These are phyloP conservation scores for Allophyes oxyacanthae DNA, from an alignment of 2,888 invertebrate species.

Conservation along the genomic window DNA sequence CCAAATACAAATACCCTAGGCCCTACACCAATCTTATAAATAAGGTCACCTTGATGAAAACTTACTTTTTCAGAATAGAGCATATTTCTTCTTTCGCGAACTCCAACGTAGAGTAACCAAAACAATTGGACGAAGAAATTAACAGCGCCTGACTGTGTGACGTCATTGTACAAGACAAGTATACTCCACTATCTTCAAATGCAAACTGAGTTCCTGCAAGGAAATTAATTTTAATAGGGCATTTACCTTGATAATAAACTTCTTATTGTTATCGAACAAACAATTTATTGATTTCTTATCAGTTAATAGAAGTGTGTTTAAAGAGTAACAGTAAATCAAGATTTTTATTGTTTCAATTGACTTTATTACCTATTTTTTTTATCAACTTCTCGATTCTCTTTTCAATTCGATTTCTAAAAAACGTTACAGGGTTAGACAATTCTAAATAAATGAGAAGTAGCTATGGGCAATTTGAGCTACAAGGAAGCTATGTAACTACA, in stretches of 20 bases:
- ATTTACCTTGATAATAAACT: conserved; percentile 29
- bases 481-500: no score
- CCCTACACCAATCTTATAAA: no score
- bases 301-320: background rate
- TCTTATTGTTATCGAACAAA: conserved; percentile 33
- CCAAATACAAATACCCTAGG: no score
- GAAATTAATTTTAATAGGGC: conserved; percentile 49
- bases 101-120: conserved; percentile 91
- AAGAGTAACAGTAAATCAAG: background rate
- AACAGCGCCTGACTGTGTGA: conserved; percentile 89
- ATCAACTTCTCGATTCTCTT: no score
- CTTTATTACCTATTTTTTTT: no score
- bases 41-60: conserved; percentile 21
- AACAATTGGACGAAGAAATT: conserved; percentile 92
- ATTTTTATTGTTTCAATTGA: background rate
- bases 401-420: no score
- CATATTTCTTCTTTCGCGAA: conserved; percentile 91
- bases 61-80: conserved; percentile 90
- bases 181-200: conserved; percentile 15
- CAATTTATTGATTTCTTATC: conserved; percentile 16
- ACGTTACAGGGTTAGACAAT: no score
- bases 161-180: conserved; percentile 31
- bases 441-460: no score
- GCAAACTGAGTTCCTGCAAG: conserved; percentile 11
- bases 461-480: no score